phyloP scores from a whole-genome alignment of 2,113 vertebrate genomes.

The Danionella cerebrum region DNA sequence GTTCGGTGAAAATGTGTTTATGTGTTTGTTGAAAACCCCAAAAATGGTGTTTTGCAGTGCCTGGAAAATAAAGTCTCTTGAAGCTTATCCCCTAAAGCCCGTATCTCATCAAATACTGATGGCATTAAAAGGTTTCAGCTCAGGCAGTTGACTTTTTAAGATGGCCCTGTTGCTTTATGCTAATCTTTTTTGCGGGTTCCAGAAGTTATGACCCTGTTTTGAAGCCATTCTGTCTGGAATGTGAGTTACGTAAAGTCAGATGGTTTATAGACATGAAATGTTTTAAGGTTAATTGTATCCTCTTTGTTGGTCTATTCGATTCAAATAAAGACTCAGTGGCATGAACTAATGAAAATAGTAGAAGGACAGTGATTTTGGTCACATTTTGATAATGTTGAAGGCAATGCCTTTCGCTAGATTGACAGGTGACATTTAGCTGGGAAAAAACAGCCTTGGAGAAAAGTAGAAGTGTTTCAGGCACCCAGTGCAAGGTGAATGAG shows the following conservation, averaged over 20 bases:
- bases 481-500: background rate
- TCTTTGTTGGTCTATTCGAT: background rate
- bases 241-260: background rate
- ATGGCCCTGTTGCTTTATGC: background rate
- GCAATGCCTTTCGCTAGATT: constrained; percentile 44
- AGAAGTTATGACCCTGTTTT: too few relatives aligned
- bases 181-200: too few relatives aligned
- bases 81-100: background rate
- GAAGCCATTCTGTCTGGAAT: background rate
- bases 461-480: background rate
- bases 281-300: background rate
- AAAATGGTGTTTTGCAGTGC: background rate
- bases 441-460: constrained; percentile 24
- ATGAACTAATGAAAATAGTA: background rate
- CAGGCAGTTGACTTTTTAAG: constrained; percentile 2
- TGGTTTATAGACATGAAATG: background rate
- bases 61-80: background rate
- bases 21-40: background rate
- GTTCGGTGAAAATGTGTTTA: background rate
- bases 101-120: constrained; percentile 10
- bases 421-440: constrained; percentile 60
- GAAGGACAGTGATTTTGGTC: constrained; percentile 29
- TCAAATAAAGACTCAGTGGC: background rate
- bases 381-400: constrained; percentile 40
- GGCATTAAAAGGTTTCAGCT: background rate